Evolutionary conservation across 1,140 invertebrate genomes (phyloP).

Genomic region (Brachionus angularis): DNA sequence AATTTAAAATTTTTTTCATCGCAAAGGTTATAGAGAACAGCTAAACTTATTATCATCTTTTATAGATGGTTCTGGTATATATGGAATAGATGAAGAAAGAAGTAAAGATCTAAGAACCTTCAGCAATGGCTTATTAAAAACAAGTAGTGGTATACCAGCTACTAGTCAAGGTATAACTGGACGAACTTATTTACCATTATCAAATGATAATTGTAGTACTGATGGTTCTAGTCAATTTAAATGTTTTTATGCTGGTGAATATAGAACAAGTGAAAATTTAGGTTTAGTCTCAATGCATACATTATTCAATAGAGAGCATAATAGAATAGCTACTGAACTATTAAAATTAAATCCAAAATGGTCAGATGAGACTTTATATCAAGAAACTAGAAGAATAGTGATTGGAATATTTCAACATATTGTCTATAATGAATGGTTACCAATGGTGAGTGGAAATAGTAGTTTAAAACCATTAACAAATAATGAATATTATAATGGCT

Average conservation of each 20-base stretch:
- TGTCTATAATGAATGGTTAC: conserved; percentile 87
- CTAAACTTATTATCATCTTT: conserved; percentile 73
- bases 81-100: conserved; percentile 61
- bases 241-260: conserved; percentile 26
- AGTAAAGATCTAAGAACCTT: conserved; percentile 1
- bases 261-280: neutral
- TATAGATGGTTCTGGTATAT: conserved; percentile 76
- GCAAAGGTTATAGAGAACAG: conserved; percentile 60
- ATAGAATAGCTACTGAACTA: conserved; percentile 47
- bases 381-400: conserved; percentile 79
- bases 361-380: conserved; percentile 49
- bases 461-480: neutral
- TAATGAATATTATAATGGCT: conserved; percentile 7
- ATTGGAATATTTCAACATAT: conserved; percentile 87
- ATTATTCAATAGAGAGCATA: conserved; percentile 60
- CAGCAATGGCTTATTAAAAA: neutral
- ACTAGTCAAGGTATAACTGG: neutral
- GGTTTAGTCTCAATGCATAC: conserved; percentile 65
- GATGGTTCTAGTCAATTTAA: neutral
- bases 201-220: neutral
- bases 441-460: conserved; percentile 74
- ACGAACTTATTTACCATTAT: neutral
- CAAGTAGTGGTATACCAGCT: neutral
- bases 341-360: conserved; percentile 43
- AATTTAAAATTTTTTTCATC: neutral